Evolutionary conservation across 2,797 vertebrate species (phyloP), one percentile per base, ranked within the genome.

Genomic region (Phoebastria nigripes): DNA sequence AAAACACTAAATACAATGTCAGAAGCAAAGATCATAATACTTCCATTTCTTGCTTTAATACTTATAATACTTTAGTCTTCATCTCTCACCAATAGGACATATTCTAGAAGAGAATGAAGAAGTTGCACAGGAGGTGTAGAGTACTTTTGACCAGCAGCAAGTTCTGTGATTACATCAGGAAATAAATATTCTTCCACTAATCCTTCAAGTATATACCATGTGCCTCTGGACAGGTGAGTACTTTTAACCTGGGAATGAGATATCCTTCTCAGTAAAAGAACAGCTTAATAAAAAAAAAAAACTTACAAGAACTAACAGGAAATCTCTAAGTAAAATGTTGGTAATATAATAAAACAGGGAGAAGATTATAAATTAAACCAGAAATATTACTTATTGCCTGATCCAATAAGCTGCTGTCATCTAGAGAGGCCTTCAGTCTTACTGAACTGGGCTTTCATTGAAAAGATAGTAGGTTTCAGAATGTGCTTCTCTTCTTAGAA

Each of bases 71-170:
- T 61, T 81, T 52, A 80, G 11, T 35, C 26, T 70, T 58, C 5
- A 42, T 84, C 5, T 94, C 96, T 97, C 97, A 99, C 99, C 98
- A 98, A 98, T 12, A 99, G 97, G 70, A 98, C 97, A 19, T 98
- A 98, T 56, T 98, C 97, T 79, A 99, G 96, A 87, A 99, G 98
- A 82, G 98, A 97, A 65, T 98, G 98, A 82, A 99, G 96, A 95
- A 98, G 94, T 16, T 94, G 83, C 33, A 97, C 97, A 8, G 99
- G 98, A 89, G 99, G 99, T 65, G 98, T 94, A 55, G 95, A 96
- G 42, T 98, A 98, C 19, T 98, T 98, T 31, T 97, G 96, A 86
- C 97, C 87, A 28, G 92, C 93, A 37, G 95, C 94, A 91, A 99
- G 97, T 84, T 99, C 99, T 72, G 97, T 96, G 79, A 99, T 84